Base-by-base conservation (phyloP, 2,113 vertebrate species). In the Halichoeres trimaculatus region DNA sequence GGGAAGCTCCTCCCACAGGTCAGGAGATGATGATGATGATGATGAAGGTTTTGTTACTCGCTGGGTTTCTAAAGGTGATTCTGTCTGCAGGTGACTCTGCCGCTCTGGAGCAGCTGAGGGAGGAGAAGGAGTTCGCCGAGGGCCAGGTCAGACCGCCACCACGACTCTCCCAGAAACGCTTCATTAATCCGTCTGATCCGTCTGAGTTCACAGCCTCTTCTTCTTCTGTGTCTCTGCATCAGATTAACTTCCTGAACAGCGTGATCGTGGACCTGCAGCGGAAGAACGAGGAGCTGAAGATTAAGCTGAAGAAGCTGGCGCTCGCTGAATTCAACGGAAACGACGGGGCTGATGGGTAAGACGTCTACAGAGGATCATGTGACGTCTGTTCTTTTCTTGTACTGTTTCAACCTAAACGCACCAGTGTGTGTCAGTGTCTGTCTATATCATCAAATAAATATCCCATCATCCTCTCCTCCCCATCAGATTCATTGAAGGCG, bases 171-270 rank as follows among this genome's bases (percentile, higher is more conserved):
- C 7, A 5, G 26, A 0, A 13, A 0, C 2, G 0, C 9, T 36
- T 10, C 0, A 13, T 24, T 1, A 0, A 1, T 10, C 48, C 17
- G 5, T 70, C 17, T 22, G 5, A 13, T 30, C 5, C 11, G n/a
- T 11, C 23, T 10, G 4, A 8, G 23, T 30, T 14, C 17, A 0
- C 0, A 16, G 12, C n/a, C 59, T 34, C 20, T 56, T 9, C 20
- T 56, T 9, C 5, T 8, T 65, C 38, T 60, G 12, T 51, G 24
- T 30, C 30, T 43, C 52, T 71, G 43, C 58, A 0, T 41, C 50
- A 99, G 98, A 97, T 99, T 64, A 97, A 98, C 86, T 99, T 99
- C 95, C 95, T 99, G 41, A 99, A 99, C 64, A 97, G 97, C 0
- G 97, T 98, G 67, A 99, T 99, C 3, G 95, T 99, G 72, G 98